A percentile compares a stretch with the other conserved stretches of the same genome.
Evolutionary conservation across 2,113 vertebrate genomes (phyloP).

Genomic region (Sapayoa aenigma): DNA sequence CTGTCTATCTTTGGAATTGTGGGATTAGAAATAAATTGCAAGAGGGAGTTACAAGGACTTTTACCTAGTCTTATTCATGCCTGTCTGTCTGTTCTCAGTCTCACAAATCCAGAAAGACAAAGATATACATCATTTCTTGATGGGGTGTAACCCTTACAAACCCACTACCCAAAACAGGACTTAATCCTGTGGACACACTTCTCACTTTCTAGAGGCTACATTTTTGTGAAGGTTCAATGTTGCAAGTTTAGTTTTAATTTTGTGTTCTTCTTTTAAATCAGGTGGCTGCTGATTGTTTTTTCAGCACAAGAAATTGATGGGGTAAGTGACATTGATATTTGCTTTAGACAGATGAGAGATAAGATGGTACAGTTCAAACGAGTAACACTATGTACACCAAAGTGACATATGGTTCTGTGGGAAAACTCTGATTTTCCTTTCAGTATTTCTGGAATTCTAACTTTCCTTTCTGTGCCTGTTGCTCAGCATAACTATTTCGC

Average conservation of each 20-base stretch:
- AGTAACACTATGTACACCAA: neutral
- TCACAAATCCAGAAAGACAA: neutral
- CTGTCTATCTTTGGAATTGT: neutral
- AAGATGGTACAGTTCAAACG: neutral
- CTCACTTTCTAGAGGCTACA: neutral
- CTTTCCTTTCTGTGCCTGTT: neutral
- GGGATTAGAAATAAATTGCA: neutral
- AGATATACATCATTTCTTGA: neutral
- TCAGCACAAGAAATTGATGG: constrained; percentile 28
- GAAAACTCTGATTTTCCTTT: neutral
- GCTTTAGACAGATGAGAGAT: neutral
- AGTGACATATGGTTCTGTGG: neutral
- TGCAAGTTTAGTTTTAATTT: constrained; percentile 4
- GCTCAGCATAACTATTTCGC: neutral
- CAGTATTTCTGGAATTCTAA: neutral
- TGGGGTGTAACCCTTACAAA: neutral
- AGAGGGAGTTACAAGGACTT: neutral
- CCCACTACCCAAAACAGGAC: neutral
- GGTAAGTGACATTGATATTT: constrained; percentile 44
- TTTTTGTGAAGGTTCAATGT: neutral
- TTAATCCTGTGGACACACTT: neutral
- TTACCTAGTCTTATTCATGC: neutral
- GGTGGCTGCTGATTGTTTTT: constrained; percentile 57
- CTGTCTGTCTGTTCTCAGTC: neutral
- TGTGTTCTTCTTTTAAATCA: constrained; percentile 22